A percentile compares a stretch with the other conserved stretches of the same genome.
phyloP scores from a whole-genome alignment of 2,797 vertebrate genomes.

The Schizopygopsis malacanthus region DNA sequence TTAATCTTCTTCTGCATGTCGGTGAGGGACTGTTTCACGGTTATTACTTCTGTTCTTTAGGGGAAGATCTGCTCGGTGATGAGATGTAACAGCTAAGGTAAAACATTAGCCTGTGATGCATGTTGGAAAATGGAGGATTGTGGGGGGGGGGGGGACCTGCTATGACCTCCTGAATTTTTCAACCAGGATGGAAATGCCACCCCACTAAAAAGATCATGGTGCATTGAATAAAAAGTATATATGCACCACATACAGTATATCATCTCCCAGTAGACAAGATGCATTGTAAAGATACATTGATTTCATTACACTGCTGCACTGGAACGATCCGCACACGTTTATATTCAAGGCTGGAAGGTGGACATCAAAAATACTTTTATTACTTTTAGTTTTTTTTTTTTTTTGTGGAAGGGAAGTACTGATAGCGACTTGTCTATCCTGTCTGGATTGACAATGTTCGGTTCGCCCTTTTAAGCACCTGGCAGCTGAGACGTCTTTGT shows the following conservation, averaged over 20 bases:
- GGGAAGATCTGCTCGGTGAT: slow-evolving; percentile 60
- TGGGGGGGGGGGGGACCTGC: not conserved
- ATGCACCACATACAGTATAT: slow-evolving; percentile 51
- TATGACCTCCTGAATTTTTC: slow-evolving; percentile 49
- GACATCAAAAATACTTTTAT: slow-evolving; percentile 55
- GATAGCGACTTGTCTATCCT: slow-evolving; percentile 48
- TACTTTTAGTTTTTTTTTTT: slow-evolving; percentile 48
- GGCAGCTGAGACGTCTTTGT: slow-evolving; percentile 47
- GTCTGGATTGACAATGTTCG: slow-evolving; percentile 50
- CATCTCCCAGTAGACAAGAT: slow-evolving; percentile 51
- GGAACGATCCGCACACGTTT: slow-evolving; percentile 25
- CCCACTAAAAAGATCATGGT: slow-evolving; percentile 44
- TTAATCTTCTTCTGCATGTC: slow-evolving; percentile 66
- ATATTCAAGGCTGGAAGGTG: slow-evolving; percentile 57
- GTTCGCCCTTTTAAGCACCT: slow-evolving; percentile 49
- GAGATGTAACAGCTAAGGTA: slow-evolving; percentile 64
- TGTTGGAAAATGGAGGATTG: slow-evolving; percentile 46
- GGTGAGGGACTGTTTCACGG: slow-evolving; percentile 63
- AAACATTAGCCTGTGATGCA: slow-evolving; percentile 61
- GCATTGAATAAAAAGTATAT: slow-evolving; percentile 39
- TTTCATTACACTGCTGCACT: slow-evolving; percentile 43
- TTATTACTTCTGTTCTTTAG: slow-evolving; percentile 68
- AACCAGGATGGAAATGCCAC: slow-evolving; percentile 39
- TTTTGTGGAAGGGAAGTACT: slow-evolving; percentile 10
- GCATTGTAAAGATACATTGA: slow-evolving; percentile 54